phyloP scores from a whole-genome alignment of 2,888 invertebrate species.

The Bellardia bayeri region DNA sequence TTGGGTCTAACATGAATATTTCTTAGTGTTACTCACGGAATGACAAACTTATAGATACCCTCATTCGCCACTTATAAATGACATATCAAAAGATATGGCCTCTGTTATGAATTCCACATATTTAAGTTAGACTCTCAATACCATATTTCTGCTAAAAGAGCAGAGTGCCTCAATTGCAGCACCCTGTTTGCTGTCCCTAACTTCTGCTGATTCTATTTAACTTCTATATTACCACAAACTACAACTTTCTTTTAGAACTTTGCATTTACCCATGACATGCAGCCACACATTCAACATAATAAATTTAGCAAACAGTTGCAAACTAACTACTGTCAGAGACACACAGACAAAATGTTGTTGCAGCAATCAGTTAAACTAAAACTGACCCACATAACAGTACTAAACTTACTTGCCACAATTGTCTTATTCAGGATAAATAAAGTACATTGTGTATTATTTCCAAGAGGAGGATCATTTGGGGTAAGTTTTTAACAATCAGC shows the following conservation, averaged over 20 bases:
- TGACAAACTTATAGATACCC: no score
- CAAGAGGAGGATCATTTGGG: conserved; percentile 79
- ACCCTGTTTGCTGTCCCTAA: conserved; percentile 16
- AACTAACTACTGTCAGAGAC: conserved; percentile 58
- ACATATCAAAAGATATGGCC: no score
- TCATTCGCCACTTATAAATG: no score
- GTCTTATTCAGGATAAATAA: conserved; percentile 10
- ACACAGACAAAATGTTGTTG: conserved; percentile 49
- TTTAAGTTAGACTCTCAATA: no score
- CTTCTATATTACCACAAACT: background rate
- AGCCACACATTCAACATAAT: conserved; percentile 28
- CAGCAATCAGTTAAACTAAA: conserved; percentile 41
- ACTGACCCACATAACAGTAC: conserved; percentile 36
- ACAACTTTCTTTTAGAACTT: conserved; percentile 43
- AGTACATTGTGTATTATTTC: conserved; percentile 77
- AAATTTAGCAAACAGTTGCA: conserved; percentile 67
- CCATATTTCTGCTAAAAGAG: no score
- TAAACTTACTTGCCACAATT: conserved; percentile 50
- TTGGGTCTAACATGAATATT: no score
- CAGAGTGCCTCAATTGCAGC: background rate
- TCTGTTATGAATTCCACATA: no score
- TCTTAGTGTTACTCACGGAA: no score
- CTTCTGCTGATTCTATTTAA: background rate
- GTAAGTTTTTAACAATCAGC: conserved; percentile 72
- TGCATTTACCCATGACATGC: conserved; percentile 1